Percentiles rank a stretch among this genome's conserved stretches.
Conservation (phyloP, 2,888 invertebrate species). For the Tridacna crocea region DNA sequence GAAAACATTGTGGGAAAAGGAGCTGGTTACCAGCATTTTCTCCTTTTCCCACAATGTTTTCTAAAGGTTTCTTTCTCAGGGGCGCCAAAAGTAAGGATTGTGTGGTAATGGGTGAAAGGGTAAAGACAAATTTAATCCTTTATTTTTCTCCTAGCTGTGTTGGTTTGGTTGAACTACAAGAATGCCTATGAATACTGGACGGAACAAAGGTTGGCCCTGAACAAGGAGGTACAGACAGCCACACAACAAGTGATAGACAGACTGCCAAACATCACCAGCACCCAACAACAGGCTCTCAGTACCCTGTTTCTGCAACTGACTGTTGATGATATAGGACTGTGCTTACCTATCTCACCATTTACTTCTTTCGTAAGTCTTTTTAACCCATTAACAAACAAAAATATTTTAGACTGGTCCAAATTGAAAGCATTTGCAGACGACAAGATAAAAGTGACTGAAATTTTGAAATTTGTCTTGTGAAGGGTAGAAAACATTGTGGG, state of each 20-base stretch:
- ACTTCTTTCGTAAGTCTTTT: conserved; percentile 46
- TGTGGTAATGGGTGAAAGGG: background rate
- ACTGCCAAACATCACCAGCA: conserved; percentile 85
- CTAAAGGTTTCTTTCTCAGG: background rate
- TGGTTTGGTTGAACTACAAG: conserved; percentile 99
- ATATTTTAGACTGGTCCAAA: too few relatives aligned
- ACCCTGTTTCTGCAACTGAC: conserved; percentile 96
- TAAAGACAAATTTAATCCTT: background rate
- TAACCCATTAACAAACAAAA: too few relatives aligned
- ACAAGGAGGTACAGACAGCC: conserved; percentile 89
- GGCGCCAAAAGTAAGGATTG: background rate
- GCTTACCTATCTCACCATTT: conserved; percentile 94
- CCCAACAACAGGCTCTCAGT: conserved; percentile 86
- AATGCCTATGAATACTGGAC: conserved; percentile 99
- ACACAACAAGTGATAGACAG: conserved; percentile 88
- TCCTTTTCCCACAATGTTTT: background rate
- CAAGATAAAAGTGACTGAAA: too few relatives aligned
- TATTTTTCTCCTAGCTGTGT: conserved; percentile 86
- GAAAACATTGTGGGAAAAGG: too few relatives aligned
- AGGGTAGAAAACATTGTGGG: background rate
- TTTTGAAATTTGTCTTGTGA: too few relatives aligned
- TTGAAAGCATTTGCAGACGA: too few relatives aligned
- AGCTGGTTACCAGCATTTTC: background rate
- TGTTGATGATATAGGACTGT: conserved; percentile 98
- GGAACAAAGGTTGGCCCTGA: conserved; percentile 95